Percentiles rank a stretch among this genome's conserved stretches.
Evolutionary conservation across 1,140 invertebrate genomes (phyloP).

Genomic region (Cepaea nemoralis): DNA sequence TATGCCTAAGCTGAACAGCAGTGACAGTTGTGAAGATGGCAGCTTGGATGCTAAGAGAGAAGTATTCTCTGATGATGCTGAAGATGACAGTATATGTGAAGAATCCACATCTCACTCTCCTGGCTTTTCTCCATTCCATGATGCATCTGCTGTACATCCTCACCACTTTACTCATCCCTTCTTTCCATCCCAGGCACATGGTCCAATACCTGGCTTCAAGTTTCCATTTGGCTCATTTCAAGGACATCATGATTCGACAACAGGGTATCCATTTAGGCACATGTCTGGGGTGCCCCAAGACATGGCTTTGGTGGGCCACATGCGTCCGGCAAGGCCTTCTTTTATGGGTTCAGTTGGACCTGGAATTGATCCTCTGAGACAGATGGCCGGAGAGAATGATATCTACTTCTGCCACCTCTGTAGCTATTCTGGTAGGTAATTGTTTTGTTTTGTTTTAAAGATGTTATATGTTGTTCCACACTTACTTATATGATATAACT

Average conservation of each 20-base stretch:
- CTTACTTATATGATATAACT: no score
- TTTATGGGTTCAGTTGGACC: conserved; percentile 37
- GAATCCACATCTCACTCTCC: neutral
- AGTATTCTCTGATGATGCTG: conserved; percentile 9
- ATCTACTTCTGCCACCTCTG: conserved; percentile 67
- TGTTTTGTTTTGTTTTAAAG: no score
- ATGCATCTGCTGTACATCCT: neutral
- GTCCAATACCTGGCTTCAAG: neutral
- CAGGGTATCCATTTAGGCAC: conserved; percentile 17
- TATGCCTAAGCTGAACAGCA: neutral
- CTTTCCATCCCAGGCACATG: neutral
- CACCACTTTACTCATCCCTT: conserved; percentile 2
- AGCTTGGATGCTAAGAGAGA: conserved; percentile 13
- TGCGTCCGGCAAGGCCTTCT: conserved; percentile 10
- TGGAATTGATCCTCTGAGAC: conserved; percentile 40
- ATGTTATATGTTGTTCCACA: no score
- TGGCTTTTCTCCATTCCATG: neutral
- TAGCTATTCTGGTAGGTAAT: conserved; percentile 63
- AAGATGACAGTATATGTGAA: neutral
- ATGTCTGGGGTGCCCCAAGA: conserved; percentile 2
- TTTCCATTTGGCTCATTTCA: conserved; percentile 12
- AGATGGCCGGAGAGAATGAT: conserved; percentile 50
- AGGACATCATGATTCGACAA: neutral
- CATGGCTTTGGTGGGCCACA: neutral
- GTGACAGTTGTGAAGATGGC: neutral